A percentile compares a stretch with the other conserved stretches of the same genome.
Evolutionary conservation across 2,113 vertebrate genomes (phyloP).

Genomic region (Rattus rattus): DNA sequence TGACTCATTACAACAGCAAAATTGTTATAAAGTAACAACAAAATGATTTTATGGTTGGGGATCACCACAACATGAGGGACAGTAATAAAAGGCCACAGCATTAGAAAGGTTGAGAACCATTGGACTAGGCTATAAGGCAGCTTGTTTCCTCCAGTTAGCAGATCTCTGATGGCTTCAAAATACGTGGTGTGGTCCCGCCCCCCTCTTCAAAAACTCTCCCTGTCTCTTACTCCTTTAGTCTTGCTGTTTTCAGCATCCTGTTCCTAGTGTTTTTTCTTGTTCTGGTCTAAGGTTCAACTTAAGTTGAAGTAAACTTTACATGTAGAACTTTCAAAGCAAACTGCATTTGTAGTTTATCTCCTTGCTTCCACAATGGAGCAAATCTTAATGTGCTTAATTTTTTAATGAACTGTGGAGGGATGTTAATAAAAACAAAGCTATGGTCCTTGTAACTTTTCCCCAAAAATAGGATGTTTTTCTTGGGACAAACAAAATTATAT

Average conservation of each 20-base stretch:
- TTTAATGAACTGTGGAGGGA: conserved; percentile 11
- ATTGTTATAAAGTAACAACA: background rate
- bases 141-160: background rate
- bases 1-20: background rate
- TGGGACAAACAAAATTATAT: background rate
- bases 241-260: background rate
- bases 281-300: background rate
- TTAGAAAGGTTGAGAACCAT: background rate
- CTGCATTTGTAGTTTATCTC: conserved; percentile 10
- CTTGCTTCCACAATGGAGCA: background rate
- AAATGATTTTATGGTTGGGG: background rate
- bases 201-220: background rate
- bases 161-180: background rate
- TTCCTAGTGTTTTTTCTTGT: background rate
- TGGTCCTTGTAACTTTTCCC: background rate
- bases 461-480: background rate
- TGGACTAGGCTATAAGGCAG: background rate
- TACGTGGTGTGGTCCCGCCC: background rate
- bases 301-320: background rate
- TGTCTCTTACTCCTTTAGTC: background rate
- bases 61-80: background rate
- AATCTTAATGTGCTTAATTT: conserved; percentile 36
- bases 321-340: background rate
- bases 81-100: too few species aligned
- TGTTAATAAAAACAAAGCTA: background rate